A percentile compares a stretch with the other conserved stretches of the same genome.
Evolutionary conservation across 2,888 invertebrate species (phyloP).

Genomic region (Neuroscelio doddi): DNA sequence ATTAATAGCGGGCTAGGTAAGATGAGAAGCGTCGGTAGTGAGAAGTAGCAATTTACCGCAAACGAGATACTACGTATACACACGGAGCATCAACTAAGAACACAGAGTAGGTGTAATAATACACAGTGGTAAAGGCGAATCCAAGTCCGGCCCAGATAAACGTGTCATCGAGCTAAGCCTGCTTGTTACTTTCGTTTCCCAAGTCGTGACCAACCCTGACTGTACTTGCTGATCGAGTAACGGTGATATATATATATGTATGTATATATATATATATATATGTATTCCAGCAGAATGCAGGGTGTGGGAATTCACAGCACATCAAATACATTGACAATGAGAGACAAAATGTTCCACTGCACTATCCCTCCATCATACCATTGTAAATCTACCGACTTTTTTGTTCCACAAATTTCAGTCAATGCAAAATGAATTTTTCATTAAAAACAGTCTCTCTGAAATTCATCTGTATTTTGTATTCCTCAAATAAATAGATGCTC

Average conservation of each 20-base stretch:
- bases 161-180: conserved; percentile 55
- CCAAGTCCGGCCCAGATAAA: conserved; percentile 42
- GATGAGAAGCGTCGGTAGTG: conserved; percentile 51
- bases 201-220: conserved; percentile 53
- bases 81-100: neutral
- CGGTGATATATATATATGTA: conserved; percentile 36
- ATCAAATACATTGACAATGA: conserved; percentile 28
- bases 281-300: conserved; percentile 43
- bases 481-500: too few relatives aligned
- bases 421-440: too few relatives aligned
- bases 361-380: too few relatives aligned
- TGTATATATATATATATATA: too few relatives aligned
- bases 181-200: conserved; percentile 60
- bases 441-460: too few relatives aligned
- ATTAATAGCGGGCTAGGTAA: conserved; percentile 63
- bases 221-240: conserved; percentile 52
- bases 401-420: too few relatives aligned
- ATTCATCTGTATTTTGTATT: too few relatives aligned
- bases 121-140: conserved; percentile 1
- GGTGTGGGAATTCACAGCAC: conserved; percentile 28
- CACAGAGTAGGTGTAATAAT: conserved; percentile 2
- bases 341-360: conserved; percentile 54
- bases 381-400: too few relatives aligned
- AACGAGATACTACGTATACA: conserved; percentile 16
- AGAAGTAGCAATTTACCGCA: conserved; percentile 55